These are phyloP conservation scores for Drosophila miranda DNA, from an alignment of 1,140 invertebrate genomes.

Conservation along the genomic window DNA sequence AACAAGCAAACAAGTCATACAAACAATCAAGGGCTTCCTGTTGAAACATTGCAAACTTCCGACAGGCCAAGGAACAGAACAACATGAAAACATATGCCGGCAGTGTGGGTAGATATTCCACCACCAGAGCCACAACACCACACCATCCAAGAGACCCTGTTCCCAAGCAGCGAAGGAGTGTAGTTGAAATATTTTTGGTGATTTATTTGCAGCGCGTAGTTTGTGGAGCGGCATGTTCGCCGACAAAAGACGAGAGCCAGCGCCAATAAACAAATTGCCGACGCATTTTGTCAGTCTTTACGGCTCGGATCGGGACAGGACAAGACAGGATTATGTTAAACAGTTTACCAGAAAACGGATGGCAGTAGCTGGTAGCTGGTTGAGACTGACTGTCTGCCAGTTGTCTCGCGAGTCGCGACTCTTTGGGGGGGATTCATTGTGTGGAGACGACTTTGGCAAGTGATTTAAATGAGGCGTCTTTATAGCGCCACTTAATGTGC, in stretches of 20 bases:
- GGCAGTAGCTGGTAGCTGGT: background rate
- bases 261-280: conserved; percentile 80
- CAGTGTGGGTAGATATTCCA: conserved; percentile 55
- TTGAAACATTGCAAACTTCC: conserved; percentile 80
- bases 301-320: conserved; percentile 12
- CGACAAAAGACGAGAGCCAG: conserved; percentile 66
- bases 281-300: conserved; percentile 74
- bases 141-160: conserved; percentile 3
- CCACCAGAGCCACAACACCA: conserved; percentile 4
- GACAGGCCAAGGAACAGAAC: conserved; percentile 58
- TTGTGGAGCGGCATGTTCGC: conserved; percentile 79
- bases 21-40: conserved; percentile 75
- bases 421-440: conserved; percentile 29
- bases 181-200: conserved; percentile 80
- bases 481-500: conserved; percentile 73
- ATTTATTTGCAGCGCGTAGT: conserved; percentile 78
- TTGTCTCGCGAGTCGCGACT: conserved; percentile 27
- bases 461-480: conserved; percentile 72
- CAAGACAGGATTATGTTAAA: conserved; percentile 76
- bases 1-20: conserved; percentile 52
- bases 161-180: conserved; percentile 43
- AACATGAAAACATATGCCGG: conserved; percentile 67
- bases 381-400: conserved; percentile 24
- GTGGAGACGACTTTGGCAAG: conserved; percentile 35
- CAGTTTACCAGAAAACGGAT: conserved; percentile 37